These are phyloP conservation scores for Eristalinus sepulchralis DNA, from an alignment of 2,888 invertebrate species.

Conservation along the genomic window DNA sequence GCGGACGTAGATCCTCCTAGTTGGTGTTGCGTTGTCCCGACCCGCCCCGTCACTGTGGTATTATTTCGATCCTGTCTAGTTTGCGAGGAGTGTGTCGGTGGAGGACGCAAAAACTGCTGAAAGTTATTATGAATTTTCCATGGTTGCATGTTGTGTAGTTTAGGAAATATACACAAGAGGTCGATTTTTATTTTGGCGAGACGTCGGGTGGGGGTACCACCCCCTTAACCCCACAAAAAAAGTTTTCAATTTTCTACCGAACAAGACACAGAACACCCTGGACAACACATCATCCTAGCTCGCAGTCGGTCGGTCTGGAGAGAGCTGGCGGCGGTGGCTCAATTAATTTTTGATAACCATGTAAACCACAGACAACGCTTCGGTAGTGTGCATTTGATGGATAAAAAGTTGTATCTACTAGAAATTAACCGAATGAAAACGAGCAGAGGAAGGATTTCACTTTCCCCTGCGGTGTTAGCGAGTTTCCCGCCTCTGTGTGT, in stretches of 20 bases:
- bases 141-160: constrained; percentile 51
- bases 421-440: constrained; percentile 11
- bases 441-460: neutral
- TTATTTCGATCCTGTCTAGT: constrained; percentile 28
- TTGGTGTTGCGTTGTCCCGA: neutral
- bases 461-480: neutral
- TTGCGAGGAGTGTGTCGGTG: constrained; percentile 22
- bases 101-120: constrained; percentile 48
- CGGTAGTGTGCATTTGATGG: neutral
- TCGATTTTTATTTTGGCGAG: neutral
- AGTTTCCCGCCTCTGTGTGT: neutral
- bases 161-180: constrained; percentile 9
- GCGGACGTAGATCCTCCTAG: constrained; percentile 19
- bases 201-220: constrained; percentile 29
- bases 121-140: constrained; percentile 64
- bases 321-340: neutral
- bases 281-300: neutral
- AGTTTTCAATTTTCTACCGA: constrained; percentile 56
- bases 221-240: constrained; percentile 31
- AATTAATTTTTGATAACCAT: constrained; percentile 1
- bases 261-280: neutral
- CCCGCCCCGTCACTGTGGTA: constrained; percentile 33
- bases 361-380: neutral
- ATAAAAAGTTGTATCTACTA: neutral
- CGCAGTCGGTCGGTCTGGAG: neutral